These are phyloP conservation scores for Smutsia gigantea DNA, from an alignment of 2,797 vertebrate genomes.

Conservation along the genomic window DNA sequence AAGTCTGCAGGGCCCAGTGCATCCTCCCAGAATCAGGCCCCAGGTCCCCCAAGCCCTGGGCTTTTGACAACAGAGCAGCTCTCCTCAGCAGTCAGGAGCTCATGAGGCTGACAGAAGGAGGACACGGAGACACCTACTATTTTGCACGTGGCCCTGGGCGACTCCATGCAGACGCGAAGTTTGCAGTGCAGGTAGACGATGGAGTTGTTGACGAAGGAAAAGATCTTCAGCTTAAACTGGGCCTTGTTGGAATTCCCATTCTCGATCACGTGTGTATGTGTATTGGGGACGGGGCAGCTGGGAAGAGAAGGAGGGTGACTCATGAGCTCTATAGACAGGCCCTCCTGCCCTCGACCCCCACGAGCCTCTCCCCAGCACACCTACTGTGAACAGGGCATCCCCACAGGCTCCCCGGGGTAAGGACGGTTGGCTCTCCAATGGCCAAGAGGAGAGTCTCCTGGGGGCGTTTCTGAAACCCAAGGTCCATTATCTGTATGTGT, in stretches of 20 bases:
- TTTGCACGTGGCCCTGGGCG: constrained; percentile 85
- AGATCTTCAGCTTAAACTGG: constrained; percentile 91
- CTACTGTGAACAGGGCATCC: rapidly evolving
- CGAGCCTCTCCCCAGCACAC: rapidly evolving
- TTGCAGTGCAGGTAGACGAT: constrained; percentile 94
- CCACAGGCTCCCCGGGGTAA: rapidly evolving
- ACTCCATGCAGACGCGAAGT: constrained; percentile 91
- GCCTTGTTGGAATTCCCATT: constrained; percentile 92
- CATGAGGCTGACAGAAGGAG: rapidly evolving
- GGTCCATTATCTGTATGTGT: rapidly evolving
- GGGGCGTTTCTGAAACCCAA: rapidly evolving
- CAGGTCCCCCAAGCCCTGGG: rapidly evolving
- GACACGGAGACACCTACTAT: constrained; percentile 85
- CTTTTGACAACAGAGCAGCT: not conserved
- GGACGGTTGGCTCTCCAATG: not conserved
- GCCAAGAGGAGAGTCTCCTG: not conserved
- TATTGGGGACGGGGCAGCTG: constrained; percentile 90
- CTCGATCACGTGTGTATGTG: constrained; percentile 87
- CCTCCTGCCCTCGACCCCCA: not conserved
- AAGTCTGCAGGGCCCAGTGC: rapidly evolving
- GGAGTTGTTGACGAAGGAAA: constrained; percentile 89
- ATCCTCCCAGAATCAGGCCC: not conserved
- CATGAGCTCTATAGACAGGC: rapidly evolving
- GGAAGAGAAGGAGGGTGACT: not conserved
- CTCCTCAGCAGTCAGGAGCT: rapidly evolving